Percentiles rank a stretch among this genome's conserved stretches.
phyloP scores from a whole-genome alignment of 2,797 vertebrate species.

The Chromobotia macracanthus region DNA sequence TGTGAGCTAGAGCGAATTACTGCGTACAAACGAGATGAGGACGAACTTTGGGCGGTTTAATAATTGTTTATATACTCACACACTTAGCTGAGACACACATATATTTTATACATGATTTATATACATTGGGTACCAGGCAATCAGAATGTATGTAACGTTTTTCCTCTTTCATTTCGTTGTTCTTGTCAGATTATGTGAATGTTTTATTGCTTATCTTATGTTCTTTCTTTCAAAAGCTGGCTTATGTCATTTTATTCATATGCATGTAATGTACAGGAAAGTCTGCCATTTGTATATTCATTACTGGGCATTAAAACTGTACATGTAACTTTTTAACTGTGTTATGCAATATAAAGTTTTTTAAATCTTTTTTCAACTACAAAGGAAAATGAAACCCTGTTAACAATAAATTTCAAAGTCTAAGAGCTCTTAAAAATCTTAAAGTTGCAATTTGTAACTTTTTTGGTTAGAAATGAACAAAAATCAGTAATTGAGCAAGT shows the following conservation, averaged over 20 bases:
- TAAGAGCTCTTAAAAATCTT: conserved; percentile 51
- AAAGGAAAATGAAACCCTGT: conserved; percentile 70
- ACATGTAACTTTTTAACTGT: conserved; percentile 81
- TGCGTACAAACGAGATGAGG: conserved; percentile 21
- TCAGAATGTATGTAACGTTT: conserved; percentile 85
- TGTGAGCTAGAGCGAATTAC: conserved; percentile 29
- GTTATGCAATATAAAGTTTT: conserved; percentile 83
- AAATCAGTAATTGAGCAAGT: too few species aligned
- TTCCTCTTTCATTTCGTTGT: conserved; percentile 76
- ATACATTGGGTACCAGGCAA: conserved; percentile 84
- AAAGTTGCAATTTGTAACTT: too few species aligned
- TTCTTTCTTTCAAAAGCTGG: conserved; percentile 80
- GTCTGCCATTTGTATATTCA: conserved; percentile 86
- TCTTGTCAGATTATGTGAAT: conserved; percentile 73
- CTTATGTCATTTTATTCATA: conserved; percentile 83
- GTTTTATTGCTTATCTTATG: conserved; percentile 78
- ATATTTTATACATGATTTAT: conserved; percentile 57
- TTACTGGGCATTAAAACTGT: conserved; percentile 93
- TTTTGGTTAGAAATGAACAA: too few species aligned
- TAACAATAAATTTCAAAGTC: conserved; percentile 53
- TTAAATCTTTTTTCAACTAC: conserved; percentile 63
- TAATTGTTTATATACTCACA: conserved; percentile 43
- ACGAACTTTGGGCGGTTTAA: conserved; percentile 37
- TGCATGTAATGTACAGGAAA: conserved; percentile 85
- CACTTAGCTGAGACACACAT: conserved; percentile 48